These are phyloP conservation scores for Lithophane ornitopus DNA, from an alignment of 2,888 invertebrate genomes.

Conservation along the genomic window DNA sequence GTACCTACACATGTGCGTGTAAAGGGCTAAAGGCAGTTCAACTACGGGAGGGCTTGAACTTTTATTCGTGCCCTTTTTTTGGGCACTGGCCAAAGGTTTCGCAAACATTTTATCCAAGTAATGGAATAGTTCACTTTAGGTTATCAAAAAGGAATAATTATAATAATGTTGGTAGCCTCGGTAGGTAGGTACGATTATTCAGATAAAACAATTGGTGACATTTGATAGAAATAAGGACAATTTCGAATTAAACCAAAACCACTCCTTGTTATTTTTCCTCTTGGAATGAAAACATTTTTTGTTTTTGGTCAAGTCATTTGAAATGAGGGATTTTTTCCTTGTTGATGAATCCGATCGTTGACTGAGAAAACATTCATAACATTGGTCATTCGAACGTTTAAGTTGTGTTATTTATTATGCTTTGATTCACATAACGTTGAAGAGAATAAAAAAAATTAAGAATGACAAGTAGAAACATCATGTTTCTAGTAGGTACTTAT, in stretches of 20 bases:
- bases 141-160: neutral
- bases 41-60: constrained; percentile 38
- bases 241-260: constrained; percentile 10
- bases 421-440: constrained; percentile 2
- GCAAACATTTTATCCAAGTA: neutral
- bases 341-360: constrained; percentile 24
- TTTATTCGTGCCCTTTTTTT: constrained; percentile 27
- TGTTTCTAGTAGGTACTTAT: neutral
- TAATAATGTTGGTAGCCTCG: neutral
- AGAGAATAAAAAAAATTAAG: neutral
- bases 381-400: constrained; percentile 1
- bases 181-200: neutral
- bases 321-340: constrained; percentile 19
- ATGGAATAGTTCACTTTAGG: constrained; percentile 3
- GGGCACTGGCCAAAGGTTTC: neutral
- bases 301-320: neutral
- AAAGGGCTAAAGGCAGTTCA: constrained; percentile 43
- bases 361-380: constrained; percentile 10
- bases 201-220: neutral
- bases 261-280: constrained; percentile 14
- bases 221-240: constrained; percentile 12
- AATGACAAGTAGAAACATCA: neutral
- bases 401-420: constrained; percentile 8
- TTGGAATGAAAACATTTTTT: neutral
- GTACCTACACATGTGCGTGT: constrained; percentile 11